Evolutionary conservation across 1,140 invertebrate species (phyloP), one percentile per base, ranked within the genome.

Genomic region (Aphelenchoides besseyi): DNA sequence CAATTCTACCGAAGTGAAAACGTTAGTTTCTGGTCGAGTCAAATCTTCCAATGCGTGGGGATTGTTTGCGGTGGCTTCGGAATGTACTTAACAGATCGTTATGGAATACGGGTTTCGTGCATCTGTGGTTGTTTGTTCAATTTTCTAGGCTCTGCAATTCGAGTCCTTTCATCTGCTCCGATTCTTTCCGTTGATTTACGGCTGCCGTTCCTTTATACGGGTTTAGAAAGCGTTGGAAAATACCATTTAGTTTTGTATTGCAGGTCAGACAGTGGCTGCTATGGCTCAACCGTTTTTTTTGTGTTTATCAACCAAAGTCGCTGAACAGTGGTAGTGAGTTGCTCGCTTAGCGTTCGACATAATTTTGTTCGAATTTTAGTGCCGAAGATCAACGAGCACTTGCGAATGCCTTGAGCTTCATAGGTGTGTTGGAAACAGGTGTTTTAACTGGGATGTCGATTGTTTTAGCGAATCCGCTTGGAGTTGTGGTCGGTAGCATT

Each of bases 31-130:
- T 79, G 79, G 72, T 77, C 72, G 2, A 76, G 76, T 33, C 81
- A 83, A 57, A 83, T 83, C 29, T 83, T 85, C 68, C 74, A 82
- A 74, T 66, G 78, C 29, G 83, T 83, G 36, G 81, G 83, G 3
- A 74, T 81, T 30, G 8, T 83, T 30, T 77, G 71, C 16, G 81
- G 81, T 3, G 54, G 85, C 18, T 73, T 85, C 52, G 81, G 81
- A 32, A 83, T 83, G 77, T 83, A 72, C 54, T 68, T 83, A 28
- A 83, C 81, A 0, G 81, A 83, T 61, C 68, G 80, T 28, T 84
- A 77, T 57, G 81, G 81, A 18, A 85, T 83, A 30, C 62, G 63
- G 32, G 64, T 76, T 80, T 48, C 33, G 79, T 74, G 72, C 5
- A 53, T 78, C 54, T 72, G 74, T 41, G 80, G 75, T 16, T 54